A percentile compares a stretch with the other conserved stretches of the same genome.
Evolutionary conservation across 2,888 invertebrate species (phyloP).

Genomic region (Hedychridium roseum): DNA sequence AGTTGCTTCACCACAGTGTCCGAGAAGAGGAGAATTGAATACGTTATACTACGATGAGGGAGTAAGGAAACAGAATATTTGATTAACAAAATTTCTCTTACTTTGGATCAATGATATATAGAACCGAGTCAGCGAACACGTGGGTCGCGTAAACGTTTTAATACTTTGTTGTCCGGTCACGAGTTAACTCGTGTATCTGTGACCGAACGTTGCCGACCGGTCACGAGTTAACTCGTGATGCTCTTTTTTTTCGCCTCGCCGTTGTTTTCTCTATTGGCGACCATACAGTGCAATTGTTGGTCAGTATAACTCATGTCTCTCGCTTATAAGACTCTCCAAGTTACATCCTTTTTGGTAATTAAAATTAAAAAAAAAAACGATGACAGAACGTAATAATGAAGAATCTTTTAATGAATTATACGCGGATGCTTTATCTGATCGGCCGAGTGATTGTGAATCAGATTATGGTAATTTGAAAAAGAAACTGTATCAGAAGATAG

Average conservation of each 20-base stretch:
- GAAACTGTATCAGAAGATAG: constrained; percentile 9
- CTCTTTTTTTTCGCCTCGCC: background rate
- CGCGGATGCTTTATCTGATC: constrained; percentile 9
- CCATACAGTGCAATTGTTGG: constrained; percentile 5
- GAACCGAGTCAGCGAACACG: no score
- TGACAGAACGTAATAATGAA: constrained; percentile 2
- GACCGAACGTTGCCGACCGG: background rate
- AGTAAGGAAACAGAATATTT: no score
- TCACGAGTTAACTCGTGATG: constrained; percentile 3
- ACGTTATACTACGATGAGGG: no score
- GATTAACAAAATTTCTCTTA: no score
- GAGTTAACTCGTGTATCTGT: background rate
- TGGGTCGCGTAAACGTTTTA: no score
- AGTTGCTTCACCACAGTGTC: no score
- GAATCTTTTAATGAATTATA: constrained; percentile 9
- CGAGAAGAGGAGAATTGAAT: no score
- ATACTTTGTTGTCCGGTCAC: no score
- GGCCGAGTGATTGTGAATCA: constrained; percentile 9
- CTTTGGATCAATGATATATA: no score
- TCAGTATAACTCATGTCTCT: constrained; percentile 8
- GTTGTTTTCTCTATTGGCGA: constrained; percentile 1
- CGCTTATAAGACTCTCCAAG: constrained; percentile 4
- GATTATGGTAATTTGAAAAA: constrained; percentile 5
- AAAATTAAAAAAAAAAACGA: constrained; percentile 5
- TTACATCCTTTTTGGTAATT: background rate